These are phyloP conservation scores for Pseudoatta argentina DNA, from an alignment of 1,140 invertebrate species.

Conservation along the genomic window DNA sequence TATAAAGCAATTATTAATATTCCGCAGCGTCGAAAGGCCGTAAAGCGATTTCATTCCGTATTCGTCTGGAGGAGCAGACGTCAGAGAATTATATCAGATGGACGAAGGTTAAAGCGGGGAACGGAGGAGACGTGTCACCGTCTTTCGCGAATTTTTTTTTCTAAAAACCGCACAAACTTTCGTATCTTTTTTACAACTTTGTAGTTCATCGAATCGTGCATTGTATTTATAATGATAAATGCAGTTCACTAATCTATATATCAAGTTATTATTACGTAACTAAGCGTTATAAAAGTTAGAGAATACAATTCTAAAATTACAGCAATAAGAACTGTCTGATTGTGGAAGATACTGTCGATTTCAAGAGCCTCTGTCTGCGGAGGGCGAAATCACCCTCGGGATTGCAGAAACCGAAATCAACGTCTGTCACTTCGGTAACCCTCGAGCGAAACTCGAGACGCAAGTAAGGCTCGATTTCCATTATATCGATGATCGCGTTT, in stretches of 20 bases:
- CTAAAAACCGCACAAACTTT: neutral
- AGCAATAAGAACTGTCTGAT: neutral
- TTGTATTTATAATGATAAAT: slow-evolving; percentile 15
- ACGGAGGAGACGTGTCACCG: neutral
- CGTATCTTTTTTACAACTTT: neutral
- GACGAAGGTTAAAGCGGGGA: slow-evolving; percentile 20
- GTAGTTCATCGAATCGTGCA: neutral
- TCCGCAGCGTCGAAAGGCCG: slow-evolving; percentile 37
- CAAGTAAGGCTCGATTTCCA: slow-evolving; percentile 1
- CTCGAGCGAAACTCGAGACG: slow-evolving; percentile 30
- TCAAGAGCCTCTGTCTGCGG: neutral
- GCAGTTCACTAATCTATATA: neutral
- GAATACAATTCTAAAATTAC: neutral
- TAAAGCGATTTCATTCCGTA: slow-evolving; percentile 58
- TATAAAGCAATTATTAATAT: slow-evolving; percentile 57
- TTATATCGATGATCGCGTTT: slow-evolving; percentile 23
- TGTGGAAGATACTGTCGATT: neutral
- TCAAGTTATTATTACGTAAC: neutral
- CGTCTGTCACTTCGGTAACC: slow-evolving; percentile 26
- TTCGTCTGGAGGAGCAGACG: slow-evolving; percentile 53
- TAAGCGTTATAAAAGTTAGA: neutral
- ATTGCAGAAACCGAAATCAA: slow-evolving; percentile 37
- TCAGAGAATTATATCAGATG: slow-evolving; percentile 40
- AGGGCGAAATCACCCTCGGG: neutral
- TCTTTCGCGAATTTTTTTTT: neutral